Percentiles rank a stretch among this genome's conserved stretches.
These are phyloP conservation scores for Pseudomyrmex gracilis DNA, from an alignment of 1,140 invertebrate species.

Conservation along the genomic window DNA sequence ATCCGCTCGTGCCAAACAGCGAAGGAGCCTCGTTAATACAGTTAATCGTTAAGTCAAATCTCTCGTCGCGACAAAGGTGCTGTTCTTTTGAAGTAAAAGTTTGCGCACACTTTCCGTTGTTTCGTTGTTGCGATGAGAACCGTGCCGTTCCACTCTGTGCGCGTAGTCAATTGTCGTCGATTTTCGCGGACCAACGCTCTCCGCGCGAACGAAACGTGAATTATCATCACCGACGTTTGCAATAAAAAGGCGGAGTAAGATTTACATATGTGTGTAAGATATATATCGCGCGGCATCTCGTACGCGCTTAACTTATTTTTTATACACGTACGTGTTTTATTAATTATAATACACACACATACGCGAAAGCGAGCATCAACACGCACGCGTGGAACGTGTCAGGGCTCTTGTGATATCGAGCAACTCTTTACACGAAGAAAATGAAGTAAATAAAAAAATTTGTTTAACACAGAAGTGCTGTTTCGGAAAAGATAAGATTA, in stretches of 20 bases:
- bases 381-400: slow-evolving; percentile 6
- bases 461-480: neutral
- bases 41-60: slow-evolving; percentile 52
- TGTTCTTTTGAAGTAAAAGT: slow-evolving; percentile 39
- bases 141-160: slow-evolving; percentile 39
- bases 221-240: neutral
- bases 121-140: slow-evolving; percentile 42
- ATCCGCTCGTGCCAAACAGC: slow-evolving; percentile 51
- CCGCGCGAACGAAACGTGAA: slow-evolving; percentile 4
- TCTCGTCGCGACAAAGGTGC: slow-evolving; percentile 41
- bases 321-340: neutral
- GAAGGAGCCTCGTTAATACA: slow-evolving; percentile 3
- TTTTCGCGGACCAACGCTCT: slow-evolving; percentile 27
- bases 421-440: slow-evolving; percentile 10
- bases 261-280: neutral
- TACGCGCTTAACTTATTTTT: slow-evolving; percentile 41
- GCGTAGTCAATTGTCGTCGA: slow-evolving; percentile 41
- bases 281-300: neutral
- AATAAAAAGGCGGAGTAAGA: neutral
- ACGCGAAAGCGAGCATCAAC: neutral
- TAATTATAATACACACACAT: neutral
- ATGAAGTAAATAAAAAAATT: slow-evolving; percentile 28
- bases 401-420: slow-evolving; percentile 38
- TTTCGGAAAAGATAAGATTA: neutral
- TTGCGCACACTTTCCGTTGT: slow-evolving; percentile 43